Evolutionary conservation across 2,797 vertebrate genomes (phyloP).

Genomic region (Hemibagrus guttatus): DNA sequence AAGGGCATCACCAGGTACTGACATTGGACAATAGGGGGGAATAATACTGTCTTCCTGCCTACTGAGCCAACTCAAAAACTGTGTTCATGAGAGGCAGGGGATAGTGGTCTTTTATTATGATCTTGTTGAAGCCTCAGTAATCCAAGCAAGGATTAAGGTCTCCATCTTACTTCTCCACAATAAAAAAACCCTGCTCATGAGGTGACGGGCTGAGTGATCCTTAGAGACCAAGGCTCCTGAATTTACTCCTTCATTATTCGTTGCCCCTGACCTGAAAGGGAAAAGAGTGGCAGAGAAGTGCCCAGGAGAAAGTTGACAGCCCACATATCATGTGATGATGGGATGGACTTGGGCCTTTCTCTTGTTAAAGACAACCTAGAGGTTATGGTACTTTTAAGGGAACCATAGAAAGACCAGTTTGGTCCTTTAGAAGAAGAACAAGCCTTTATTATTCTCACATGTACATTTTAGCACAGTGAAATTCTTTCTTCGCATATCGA

Average conservation of each 20-base stretch:
- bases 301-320: background rate
- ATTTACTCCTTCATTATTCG: background rate
- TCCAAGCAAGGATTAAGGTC: background rate
- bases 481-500: too few relatives aligned
- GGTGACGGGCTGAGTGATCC: background rate
- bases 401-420: background rate
- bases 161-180: too few relatives aligned
- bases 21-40: background rate
- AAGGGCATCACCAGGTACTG: background rate
- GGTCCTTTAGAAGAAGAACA: background rate
- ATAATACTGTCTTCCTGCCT: background rate
- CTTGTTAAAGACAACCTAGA: background rate
- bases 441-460: too few relatives aligned
- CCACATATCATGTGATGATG: background rate
- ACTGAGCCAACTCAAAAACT: background rate
- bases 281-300: background rate
- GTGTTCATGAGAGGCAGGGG: background rate
- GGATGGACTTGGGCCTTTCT: background rate
- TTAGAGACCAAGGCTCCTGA: background rate
- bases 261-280: background rate
- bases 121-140: background rate
- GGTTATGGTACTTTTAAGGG: background rate
- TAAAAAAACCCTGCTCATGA: background rate
- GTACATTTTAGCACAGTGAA: too few relatives aligned
- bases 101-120: background rate